Percentiles rank a stretch among this genome's conserved stretches.
Evolutionary conservation across 2,113 vertebrate genomes (phyloP).

Genomic region (Bufo bufo): DNA sequence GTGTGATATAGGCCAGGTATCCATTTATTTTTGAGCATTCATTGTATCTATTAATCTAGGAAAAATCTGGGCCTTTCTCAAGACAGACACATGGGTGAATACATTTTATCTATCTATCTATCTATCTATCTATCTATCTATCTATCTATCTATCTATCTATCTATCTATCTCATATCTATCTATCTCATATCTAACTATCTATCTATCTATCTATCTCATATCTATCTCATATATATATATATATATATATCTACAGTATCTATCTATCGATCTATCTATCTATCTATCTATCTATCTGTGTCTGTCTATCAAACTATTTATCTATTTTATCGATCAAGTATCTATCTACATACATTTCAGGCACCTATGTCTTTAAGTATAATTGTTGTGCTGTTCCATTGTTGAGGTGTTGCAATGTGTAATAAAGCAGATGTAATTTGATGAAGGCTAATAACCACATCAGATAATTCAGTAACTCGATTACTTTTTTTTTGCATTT

Average conservation of each 20-base stretch:
- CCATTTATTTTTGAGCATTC: background rate
- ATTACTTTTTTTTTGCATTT: constrained; percentile 63
- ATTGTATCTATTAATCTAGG: background rate
- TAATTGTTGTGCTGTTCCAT: constrained; percentile 60
- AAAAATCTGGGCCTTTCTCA: too few species aligned
- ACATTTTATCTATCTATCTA: background rate
- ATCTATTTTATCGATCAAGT: background rate
- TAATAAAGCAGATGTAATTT: constrained; percentile 67
- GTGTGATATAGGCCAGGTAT: background rate
- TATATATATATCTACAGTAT: too few species aligned
- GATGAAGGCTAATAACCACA: constrained; percentile 61
- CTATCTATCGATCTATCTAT: constrained; percentile 28
- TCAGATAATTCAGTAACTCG: constrained; percentile 60
- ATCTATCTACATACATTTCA: too few species aligned
- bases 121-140: background rate
- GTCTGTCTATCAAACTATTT: background rate
- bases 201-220: constrained; percentile 34
- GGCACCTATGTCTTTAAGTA: constrained; percentile 54
- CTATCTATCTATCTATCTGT: constrained; percentile 22
- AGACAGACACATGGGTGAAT: too few species aligned
- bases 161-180: background rate
- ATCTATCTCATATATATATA: background rate
- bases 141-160: constrained; percentile 25
- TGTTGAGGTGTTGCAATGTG: constrained; percentile 60
- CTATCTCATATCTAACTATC: constrained; percentile 32